Evolutionary conservation across 2,113 vertebrate genomes (phyloP).

Genomic region (Mustelus asterias): DNA sequence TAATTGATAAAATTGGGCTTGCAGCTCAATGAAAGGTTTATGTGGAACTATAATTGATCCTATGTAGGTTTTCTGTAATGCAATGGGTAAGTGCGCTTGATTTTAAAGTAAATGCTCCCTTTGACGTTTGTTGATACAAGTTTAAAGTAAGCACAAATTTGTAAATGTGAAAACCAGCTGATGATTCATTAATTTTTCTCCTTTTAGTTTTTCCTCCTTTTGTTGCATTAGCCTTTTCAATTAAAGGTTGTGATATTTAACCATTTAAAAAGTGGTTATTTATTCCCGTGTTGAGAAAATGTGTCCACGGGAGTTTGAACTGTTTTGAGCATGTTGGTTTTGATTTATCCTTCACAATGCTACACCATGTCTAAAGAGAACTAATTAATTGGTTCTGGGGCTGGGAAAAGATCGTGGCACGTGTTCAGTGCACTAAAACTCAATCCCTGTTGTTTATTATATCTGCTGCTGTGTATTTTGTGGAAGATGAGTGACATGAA

Average conservation of each 20-base stretch:
- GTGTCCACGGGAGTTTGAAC: neutral
- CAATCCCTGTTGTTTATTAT: neutral
- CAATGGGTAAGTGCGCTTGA: neutral
- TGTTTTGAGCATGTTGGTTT: neutral
- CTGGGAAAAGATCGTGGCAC: neutral
- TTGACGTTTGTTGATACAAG: neutral
- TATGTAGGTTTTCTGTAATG: neutral
- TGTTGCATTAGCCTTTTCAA: neutral
- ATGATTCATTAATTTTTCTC: neutral
- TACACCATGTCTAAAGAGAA: neutral
- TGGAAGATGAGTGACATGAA: neutral
- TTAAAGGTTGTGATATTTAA: neutral
- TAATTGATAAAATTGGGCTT: slow-evolving; percentile 1
- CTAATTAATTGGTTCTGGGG: neutral
- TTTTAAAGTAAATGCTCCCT: neutral
- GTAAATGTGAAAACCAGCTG: neutral
- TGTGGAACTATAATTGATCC: neutral
- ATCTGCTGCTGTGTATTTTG: neutral
- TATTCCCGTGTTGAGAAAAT: neutral
- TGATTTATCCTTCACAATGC: neutral
- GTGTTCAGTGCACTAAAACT: neutral
- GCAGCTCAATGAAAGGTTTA: neutral
- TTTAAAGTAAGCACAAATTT: neutral
- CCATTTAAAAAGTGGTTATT: neutral
- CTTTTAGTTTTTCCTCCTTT: neutral